phyloP scores from a whole-genome alignment of 2,888 invertebrate species.

The Agrochola lota region DNA sequence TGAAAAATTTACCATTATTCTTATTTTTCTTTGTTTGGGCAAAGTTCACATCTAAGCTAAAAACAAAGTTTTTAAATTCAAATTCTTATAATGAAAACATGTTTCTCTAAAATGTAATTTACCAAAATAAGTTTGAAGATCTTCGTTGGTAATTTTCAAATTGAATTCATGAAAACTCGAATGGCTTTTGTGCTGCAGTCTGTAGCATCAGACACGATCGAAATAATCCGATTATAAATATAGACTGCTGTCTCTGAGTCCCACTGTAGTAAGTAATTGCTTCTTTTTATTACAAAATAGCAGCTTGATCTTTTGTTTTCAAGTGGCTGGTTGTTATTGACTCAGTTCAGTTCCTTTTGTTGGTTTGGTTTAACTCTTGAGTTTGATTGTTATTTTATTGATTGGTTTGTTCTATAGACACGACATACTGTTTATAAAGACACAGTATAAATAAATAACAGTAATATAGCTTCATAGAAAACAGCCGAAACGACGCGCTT shows the following conservation, averaged over 20 bases:
- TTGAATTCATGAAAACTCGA: conserved; percentile 41
- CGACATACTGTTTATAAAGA: too few species aligned
- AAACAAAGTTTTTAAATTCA: neutral
- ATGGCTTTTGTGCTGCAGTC: conserved; percentile 41
- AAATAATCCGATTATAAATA: conserved; percentile 57
- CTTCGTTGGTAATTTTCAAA: conserved; percentile 35
- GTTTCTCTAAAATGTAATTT: conserved; percentile 18
- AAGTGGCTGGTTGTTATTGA: conserved; percentile 36
- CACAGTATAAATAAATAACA: too few species aligned
- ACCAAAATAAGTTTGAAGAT: conserved; percentile 1
- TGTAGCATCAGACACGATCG: conserved; percentile 31
- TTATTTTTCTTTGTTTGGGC: neutral
- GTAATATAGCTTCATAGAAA: too few species aligned
- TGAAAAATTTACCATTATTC: neutral
- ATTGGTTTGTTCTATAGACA: conserved; percentile 15
- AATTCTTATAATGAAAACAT: neutral
- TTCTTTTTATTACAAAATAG: conserved; percentile 56
- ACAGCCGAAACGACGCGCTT: too few species aligned
- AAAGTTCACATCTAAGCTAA: neutral
- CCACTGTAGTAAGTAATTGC: conserved; percentile 53
- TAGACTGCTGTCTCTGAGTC: conserved; percentile 37
- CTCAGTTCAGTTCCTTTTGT: conserved; percentile 30
- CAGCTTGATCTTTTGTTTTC: conserved; percentile 55
- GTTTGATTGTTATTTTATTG: conserved; percentile 31
- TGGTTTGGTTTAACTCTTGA: conserved; percentile 24